Percentiles rank a stretch among this genome's conserved stretches.
These are phyloP conservation scores for Lochmaea capreae DNA, from an alignment of 2,888 invertebrate species.

Conservation along the genomic window DNA sequence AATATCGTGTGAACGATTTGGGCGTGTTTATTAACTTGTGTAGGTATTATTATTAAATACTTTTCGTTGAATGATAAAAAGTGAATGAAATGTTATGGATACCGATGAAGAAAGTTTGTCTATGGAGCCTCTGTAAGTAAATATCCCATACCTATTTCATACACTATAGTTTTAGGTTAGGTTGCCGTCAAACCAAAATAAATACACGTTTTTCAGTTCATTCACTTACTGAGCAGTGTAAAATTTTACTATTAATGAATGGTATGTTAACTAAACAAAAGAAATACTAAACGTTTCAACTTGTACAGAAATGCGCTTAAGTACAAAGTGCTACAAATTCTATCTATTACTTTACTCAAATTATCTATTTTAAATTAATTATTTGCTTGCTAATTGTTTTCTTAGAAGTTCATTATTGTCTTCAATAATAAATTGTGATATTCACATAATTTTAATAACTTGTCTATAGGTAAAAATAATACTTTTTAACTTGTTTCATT, in stretches of 20 bases:
- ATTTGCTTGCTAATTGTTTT: background rate
- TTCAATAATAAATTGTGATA: background rate
- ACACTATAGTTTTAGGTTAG: background rate
- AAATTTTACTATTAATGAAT: too few relatives aligned
- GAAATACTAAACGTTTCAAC: too few relatives aligned
- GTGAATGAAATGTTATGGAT: slow-evolving; percentile 26
- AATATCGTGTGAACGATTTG: background rate
- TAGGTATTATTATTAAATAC: background rate
- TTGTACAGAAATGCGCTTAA: too few relatives aligned
- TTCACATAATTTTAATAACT: background rate
- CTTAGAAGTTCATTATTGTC: background rate
- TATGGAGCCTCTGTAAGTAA: slow-evolving; percentile 36
- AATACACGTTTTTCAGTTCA: background rate
- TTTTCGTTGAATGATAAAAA: background rate
- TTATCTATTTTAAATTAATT: background rate
- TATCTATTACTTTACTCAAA: too few relatives aligned
- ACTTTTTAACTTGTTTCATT: background rate
- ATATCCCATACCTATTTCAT: background rate
- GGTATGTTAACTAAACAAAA: too few relatives aligned
- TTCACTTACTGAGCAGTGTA: too few relatives aligned
- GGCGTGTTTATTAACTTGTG: background rate
- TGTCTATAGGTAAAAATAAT: background rate
- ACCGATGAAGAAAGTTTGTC: slow-evolving; percentile 28
- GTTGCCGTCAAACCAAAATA: background rate
- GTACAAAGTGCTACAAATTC: too few relatives aligned